These are phyloP conservation scores for Tricholauxania praeusta DNA, from an alignment of 2,888 invertebrate species.

Conservation along the genomic window DNA sequence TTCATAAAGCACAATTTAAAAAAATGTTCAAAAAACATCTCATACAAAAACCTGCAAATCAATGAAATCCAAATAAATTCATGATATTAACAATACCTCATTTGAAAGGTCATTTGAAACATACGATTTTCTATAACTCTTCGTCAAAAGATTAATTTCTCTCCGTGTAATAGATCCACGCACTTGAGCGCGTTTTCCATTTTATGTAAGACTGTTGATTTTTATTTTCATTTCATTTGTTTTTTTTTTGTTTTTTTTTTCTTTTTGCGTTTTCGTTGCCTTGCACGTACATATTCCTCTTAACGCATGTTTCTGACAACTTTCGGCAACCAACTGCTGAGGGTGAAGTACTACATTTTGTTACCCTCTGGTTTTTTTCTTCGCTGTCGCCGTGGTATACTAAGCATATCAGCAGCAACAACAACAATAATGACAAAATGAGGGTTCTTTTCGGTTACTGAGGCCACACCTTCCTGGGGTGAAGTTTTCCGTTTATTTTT, in stretches of 20 bases:
- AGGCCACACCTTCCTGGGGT: conserved; percentile 66
- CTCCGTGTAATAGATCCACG: conserved; percentile 1
- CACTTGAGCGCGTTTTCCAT: conserved; percentile 23
- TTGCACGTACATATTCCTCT: conserved; percentile 14
- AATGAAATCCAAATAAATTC: no score
- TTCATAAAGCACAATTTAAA: no score
- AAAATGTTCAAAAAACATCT: no score
- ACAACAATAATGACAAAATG: conserved; percentile 44
- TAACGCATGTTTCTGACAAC: conserved; percentile 12
- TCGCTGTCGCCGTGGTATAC: neutral
- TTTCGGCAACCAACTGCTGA: conserved; percentile 21
- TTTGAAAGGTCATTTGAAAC: no score
- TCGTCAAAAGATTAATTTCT: no score
- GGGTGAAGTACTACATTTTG: conserved; percentile 40
- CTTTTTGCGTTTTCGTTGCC: conserved; percentile 12
- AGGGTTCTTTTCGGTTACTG: conserved; percentile 46
- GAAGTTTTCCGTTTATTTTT: conserved; percentile 49
- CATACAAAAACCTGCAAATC: no score
- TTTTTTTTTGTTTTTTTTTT: conserved; percentile 31
- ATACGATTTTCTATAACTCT: no score
- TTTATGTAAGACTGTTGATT: conserved; percentile 29
- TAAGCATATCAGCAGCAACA: neutral
- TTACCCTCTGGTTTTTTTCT: conserved; percentile 34
- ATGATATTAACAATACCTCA: no score
- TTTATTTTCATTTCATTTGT: conserved; percentile 43